A percentile compares a stretch with the other conserved stretches of the same genome.
Conservation (phyloP, 1,140 invertebrate genomes). For the Diabrotica undecimpunctata region DNA sequence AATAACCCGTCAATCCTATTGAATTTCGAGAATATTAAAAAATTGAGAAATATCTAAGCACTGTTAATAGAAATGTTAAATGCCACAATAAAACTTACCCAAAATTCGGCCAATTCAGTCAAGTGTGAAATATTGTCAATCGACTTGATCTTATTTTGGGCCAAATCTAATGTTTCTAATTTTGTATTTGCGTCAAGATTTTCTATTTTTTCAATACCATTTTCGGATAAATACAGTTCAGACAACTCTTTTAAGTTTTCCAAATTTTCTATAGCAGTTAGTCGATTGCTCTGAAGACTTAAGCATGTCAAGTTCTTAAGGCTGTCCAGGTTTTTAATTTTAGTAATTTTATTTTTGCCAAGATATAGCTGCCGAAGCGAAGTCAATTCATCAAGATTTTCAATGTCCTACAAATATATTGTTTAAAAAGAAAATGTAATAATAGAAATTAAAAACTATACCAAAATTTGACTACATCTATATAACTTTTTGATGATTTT, state of each 20-base stretch:
- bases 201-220: slow-evolving; percentile 79
- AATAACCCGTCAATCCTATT: too few relatives aligned
- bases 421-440: not conserved
- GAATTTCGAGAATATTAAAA: too few relatives aligned
- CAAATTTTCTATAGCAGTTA: slow-evolving; percentile 85
- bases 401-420: slow-evolving; percentile 64
- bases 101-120: slow-evolving; percentile 81
- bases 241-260: slow-evolving; percentile 70
- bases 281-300: slow-evolving; percentile 87
- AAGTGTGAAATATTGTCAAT: slow-evolving; percentile 81
- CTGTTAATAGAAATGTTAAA: too few relatives aligned
- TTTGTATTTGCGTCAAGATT: slow-evolving; percentile 66
- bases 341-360: slow-evolving; percentile 95
- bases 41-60: too few relatives aligned
- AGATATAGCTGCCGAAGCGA: slow-evolving; percentile 78
- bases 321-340: slow-evolving; percentile 82
- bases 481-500: too few relatives aligned
- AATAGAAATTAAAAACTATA: not conserved
- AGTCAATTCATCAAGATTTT: slow-evolving; percentile 74
- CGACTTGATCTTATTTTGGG: slow-evolving; percentile 79
- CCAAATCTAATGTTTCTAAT: slow-evolving; percentile 85
- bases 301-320: slow-evolving; percentile 75
- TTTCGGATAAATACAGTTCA: slow-evolving; percentile 92
- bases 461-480: not conserved
- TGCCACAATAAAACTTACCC: slow-evolving; percentile 70